Evolutionary conservation across 2,797 vertebrate species (phyloP).

Genomic region (Artibeus lituratus): DNA sequence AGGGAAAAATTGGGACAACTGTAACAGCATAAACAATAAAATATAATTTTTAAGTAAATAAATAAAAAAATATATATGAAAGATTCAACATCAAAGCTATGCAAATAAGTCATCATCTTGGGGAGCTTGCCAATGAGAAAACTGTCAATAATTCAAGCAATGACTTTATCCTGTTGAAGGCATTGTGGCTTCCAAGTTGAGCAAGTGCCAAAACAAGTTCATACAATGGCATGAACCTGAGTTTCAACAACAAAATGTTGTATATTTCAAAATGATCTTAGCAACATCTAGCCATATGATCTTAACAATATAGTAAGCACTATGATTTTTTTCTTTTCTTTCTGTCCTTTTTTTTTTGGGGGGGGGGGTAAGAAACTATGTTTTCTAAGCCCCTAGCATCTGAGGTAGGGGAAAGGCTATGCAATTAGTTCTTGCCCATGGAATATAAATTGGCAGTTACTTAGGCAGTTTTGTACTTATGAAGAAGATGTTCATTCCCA

Average conservation of each 20-base stretch:
- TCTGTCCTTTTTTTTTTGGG: not conserved
- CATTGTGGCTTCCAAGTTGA: not conserved
- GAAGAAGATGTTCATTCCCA: not conserved
- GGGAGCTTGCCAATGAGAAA: not conserved
- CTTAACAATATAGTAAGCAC: not conserved
- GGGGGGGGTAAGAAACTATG: not conserved
- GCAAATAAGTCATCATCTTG: not conserved
- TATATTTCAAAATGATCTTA: not conserved
- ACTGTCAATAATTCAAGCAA: not conserved
- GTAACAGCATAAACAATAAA: not conserved
- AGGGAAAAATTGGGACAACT: not conserved
- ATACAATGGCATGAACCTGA: not conserved
- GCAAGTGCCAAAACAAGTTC: not conserved
- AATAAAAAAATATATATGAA: not conserved
- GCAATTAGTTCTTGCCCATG: not conserved
- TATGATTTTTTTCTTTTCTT: not conserved
- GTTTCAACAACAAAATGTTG: not conserved
- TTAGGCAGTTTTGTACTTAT: not conserved
- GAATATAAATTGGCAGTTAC: not conserved
- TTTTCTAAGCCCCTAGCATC: not conserved
- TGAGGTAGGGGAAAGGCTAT: not conserved
- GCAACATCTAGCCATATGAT: not conserved
- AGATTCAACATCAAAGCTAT: not conserved
- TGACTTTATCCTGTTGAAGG: not conserved
- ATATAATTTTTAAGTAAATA: not conserved